Conservation (phyloP, 2,888 invertebrate species). For the Pandemis cinnamomeana region DNA sequence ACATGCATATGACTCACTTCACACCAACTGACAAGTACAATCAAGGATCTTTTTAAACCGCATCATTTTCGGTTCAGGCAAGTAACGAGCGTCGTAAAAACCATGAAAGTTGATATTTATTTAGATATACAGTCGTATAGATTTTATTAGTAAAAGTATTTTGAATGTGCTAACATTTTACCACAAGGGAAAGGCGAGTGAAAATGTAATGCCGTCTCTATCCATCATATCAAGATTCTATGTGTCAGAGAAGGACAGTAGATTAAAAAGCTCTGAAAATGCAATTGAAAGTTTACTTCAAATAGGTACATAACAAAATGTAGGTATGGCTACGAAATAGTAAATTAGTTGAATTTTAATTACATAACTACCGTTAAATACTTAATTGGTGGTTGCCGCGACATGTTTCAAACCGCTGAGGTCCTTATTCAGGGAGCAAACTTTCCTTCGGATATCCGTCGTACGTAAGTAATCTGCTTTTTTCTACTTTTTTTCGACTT, state of each 20-base stretch:
- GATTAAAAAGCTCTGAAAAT: background rate
- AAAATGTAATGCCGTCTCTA: conserved; percentile 26
- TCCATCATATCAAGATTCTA: conserved; percentile 35
- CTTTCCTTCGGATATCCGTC: too few species aligned
- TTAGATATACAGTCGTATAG: background rate
- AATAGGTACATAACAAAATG: background rate
- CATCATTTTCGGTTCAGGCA: background rate
- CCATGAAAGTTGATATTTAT: background rate
- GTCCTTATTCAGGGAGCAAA: too few species aligned
- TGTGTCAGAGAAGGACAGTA: conserved; percentile 15
- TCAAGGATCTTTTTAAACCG: conserved; percentile 11
- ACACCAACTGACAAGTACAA: conserved; percentile 1
- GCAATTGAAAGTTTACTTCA: background rate
- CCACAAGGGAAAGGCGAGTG: background rate
- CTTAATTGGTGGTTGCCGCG: too few species aligned
- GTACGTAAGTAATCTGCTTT: too few species aligned
- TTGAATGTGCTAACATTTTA: background rate
- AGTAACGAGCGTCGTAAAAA: background rate
- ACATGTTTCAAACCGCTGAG: background rate
- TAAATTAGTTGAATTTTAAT: background rate
- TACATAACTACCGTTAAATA: too few species aligned
- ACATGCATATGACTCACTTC: conserved; percentile 69
- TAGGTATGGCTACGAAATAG: too few species aligned
- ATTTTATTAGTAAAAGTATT: background rate
- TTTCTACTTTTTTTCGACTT: too few species aligned